Base-by-base conservation (phyloP, 2,888 invertebrate genomes). In the Athrips mouffetella region DNA sequence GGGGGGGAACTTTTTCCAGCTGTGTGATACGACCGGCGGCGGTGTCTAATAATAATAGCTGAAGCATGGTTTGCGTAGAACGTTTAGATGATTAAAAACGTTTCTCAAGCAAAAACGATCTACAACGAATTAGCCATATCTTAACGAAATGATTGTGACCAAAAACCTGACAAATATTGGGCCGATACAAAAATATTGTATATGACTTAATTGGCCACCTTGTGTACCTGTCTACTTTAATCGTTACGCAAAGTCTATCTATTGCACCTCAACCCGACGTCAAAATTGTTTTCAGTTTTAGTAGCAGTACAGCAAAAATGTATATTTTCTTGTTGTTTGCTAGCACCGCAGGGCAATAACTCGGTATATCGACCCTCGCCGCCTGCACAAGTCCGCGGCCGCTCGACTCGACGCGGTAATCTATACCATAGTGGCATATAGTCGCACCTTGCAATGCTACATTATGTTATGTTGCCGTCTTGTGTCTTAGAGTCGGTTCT, bases 301-400 rank as follows among this genome's bases (percentile, higher is more conserved):
- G 27, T 45, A 8, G 7, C n/a, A n/a, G n/a, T 7, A 11, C 37
- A 37, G 21, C 37, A 21, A 37, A 37, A 45, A 21, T 45, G 25
- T 44, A 16, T 41, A 48, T 49, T 29, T 51, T 41, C 46, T 72
- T 76, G 59, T 79, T 80, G 65, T 83, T 78, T 63, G 62, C 62
- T 83, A 88, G 88, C 86, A 82, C 79, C 85, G 88, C 74, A 85
- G 72, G 80, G 80, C 82, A 80, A 78, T 86, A 73, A 76, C 80
- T 73, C 80, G 84, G 57, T 85, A 78, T 85, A 77, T 85, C 80
- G 82, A 86, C 79, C 84, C 83, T 60, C 73, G 85, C 60, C 83
- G 88, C 58, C 76, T 87, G 76, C 80, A 71, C 76, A 85, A 83
- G 76, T 72, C 78, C 57, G 83, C 82, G 45, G 83, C 78, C 58